Conservation (phyloP, 2,797 vertebrate species). For the Gambelia wislizenii region DNA sequence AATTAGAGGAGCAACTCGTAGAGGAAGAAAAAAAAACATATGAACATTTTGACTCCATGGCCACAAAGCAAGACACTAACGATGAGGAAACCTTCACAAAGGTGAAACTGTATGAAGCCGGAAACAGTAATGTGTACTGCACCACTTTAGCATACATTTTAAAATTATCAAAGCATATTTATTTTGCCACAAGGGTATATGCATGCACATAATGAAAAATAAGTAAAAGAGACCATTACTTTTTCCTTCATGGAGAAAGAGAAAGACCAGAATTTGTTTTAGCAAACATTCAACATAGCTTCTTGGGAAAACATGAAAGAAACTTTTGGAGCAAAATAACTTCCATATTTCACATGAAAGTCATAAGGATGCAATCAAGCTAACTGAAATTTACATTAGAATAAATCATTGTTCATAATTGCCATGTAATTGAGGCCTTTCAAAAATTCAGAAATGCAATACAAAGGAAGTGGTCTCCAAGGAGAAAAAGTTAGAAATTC, state of each 20-base stretch:
- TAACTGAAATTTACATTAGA: background rate
- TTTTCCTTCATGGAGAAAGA: background rate
- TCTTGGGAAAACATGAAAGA: background rate
- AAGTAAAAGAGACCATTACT: background rate
- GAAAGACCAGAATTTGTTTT: too few species aligned
- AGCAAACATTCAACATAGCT: background rate
- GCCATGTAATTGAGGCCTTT: conserved; percentile 13
- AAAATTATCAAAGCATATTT: background rate
- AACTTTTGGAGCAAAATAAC: background rate
- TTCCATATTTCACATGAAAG: background rate
- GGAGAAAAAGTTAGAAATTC: background rate
- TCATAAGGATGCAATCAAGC: background rate
- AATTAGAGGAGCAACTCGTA: background rate
- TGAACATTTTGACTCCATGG: background rate
- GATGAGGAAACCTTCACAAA: background rate
- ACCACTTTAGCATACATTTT: background rate
- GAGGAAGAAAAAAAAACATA: background rate
- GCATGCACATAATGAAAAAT: too few species aligned
- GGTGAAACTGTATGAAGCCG: background rate
- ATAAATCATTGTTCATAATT: conserved; percentile 12
- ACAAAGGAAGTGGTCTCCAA: background rate
- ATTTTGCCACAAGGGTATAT: background rate
- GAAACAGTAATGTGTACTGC: background rate
- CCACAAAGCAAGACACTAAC: background rate
- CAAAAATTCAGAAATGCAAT: background rate